These are phyloP conservation scores for Carollia perspicillata DNA, from an alignment of 2,113 vertebrate genomes.

Conservation along the genomic window DNA sequence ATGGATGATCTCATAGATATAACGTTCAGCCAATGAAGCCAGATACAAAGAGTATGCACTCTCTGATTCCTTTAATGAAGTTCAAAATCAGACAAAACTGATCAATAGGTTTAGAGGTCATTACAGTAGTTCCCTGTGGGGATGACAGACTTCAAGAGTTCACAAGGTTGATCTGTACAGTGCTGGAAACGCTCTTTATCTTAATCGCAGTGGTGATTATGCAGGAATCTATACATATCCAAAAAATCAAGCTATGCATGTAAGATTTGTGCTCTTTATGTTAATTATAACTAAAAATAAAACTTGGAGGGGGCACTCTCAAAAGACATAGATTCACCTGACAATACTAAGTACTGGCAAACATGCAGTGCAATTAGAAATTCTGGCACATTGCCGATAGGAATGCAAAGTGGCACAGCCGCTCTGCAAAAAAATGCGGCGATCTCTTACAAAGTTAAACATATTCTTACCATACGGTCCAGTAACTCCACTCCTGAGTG, in stretches of 20 bases:
- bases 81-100: neutral
- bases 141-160: neutral
- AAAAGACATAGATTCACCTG: neutral
- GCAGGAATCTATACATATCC: neutral
- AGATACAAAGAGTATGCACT: neutral
- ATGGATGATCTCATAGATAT: neutral
- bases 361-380: neutral
- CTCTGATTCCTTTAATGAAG: neutral
- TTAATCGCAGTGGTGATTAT: neutral
- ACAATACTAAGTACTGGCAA: neutral
- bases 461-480: neutral
- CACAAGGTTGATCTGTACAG: neutral
- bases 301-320: neutral
- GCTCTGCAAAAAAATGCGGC: neutral
- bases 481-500: neutral
- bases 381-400: neutral
- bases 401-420: neutral
- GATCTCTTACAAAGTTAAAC: neutral
- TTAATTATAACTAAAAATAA: constrained; percentile 29
- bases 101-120: neutral
- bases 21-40: neutral
- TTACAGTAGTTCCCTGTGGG: neutral
- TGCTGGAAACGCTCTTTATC: neutral
- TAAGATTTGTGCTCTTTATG: neutral
- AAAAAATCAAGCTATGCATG: neutral